Evolutionary conservation across 2,888 invertebrate genomes (phyloP).

Genomic region (Ommatoiulus sabulosus): DNA sequence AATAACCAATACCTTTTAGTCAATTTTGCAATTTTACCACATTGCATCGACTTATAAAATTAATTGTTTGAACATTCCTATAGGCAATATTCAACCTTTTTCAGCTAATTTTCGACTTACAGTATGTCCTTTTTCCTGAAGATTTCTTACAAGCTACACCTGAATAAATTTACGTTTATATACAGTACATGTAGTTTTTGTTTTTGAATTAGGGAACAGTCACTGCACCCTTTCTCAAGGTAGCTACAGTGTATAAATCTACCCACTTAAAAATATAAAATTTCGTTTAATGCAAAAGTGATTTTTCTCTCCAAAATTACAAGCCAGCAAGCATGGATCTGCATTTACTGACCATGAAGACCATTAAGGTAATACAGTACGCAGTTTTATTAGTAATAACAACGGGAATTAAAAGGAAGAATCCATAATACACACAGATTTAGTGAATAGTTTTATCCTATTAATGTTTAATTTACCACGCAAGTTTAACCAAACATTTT

Average conservation of each 20-base stretch:
- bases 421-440: not conserved
- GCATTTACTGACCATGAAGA: slow-evolving; percentile 28
- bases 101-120: no score
- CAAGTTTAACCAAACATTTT: slow-evolving; percentile 17
- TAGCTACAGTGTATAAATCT: not conserved
- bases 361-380: not conserved
- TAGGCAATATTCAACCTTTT: no score
- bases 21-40: no score
- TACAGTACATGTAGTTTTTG: not conserved
- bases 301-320: not conserved
- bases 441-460: not conserved
- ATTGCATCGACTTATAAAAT: no score
- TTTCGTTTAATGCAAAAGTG: not conserved
- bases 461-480: not conserved
- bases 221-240: slow-evolving; percentile 2
- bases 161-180: not conserved
- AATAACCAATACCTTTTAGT: no score
- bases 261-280: not conserved
- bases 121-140: not conserved
- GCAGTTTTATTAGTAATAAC: not conserved
- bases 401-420: not conserved
- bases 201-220: not conserved
- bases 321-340: not conserved
- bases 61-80: no score
- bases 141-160: not conserved